These are phyloP conservation scores for Ephialtes manifestator DNA, from an alignment of 2,888 invertebrate genomes.

Conservation along the genomic window DNA sequence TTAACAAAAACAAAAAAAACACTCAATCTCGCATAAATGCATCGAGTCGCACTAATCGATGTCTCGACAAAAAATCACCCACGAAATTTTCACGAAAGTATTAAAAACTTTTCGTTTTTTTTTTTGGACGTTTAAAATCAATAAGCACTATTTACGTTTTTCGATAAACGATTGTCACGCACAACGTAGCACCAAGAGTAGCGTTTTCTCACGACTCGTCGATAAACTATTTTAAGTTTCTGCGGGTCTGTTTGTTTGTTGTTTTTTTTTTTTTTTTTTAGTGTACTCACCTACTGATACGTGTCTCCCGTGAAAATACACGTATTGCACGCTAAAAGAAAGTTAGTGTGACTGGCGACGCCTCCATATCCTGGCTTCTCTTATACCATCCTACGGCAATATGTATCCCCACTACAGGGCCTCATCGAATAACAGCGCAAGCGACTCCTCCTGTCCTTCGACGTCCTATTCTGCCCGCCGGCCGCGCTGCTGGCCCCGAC, in stretches of 20 bases:
- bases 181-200: constrained; percentile 61
- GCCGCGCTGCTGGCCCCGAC: constrained; percentile 43
- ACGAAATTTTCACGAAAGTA: constrained; percentile 1
- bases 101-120: not conserved
- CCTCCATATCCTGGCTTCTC: constrained; percentile 84
- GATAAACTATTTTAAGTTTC: not conserved
- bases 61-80: constrained; percentile 3
- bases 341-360: constrained; percentile 85
- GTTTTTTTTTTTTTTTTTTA: constrained; percentile 2
- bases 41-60: constrained; percentile 19
- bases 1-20: not conserved
- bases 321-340: constrained; percentile 80
- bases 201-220: no score
- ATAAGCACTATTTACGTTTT: constrained; percentile 5
- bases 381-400: constrained; percentile 82
- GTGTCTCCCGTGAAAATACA: constrained; percentile 67
- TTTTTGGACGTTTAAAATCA: not conserved
- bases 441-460: constrained; percentile 71
- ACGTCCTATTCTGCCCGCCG: constrained; percentile 65
- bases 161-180: constrained; percentile 44
- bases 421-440: constrained; percentile 53
- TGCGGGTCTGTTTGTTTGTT: not conserved
- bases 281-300: constrained; percentile 75
- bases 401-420: constrained; percentile 71
- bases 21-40: not conserved